Conservation (phyloP, 2,113 vertebrate genomes). For the Notothenia coriiceps region DNA sequence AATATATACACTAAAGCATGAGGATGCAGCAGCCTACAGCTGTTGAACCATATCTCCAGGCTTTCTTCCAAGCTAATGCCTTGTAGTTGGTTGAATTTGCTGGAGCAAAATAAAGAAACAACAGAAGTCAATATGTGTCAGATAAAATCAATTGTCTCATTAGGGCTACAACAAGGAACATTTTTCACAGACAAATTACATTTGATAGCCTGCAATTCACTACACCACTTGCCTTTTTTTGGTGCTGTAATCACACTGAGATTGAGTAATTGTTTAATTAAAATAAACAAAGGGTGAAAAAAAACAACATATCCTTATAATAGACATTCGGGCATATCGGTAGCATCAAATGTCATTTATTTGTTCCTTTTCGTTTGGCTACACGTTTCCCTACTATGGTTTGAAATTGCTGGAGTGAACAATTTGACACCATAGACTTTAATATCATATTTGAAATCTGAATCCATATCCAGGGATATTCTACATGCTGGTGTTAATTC, state of each 20-base stretch:
- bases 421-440: background rate
- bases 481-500: background rate
- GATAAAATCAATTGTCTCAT: constrained; percentile 70
- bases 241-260: constrained; percentile 17
- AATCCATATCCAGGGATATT: background rate
- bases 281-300: constrained; percentile 24
- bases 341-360: background rate
- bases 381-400: background rate
- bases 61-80: constrained; percentile 10
- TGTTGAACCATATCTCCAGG: constrained; percentile 43
- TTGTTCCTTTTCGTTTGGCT: background rate
- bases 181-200: constrained; percentile 55
- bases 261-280: constrained; percentile 46
- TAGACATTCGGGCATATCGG: background rate
- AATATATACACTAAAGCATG: constrained; percentile 43
- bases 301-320: constrained; percentile 1
- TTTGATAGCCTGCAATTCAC: constrained; percentile 26
- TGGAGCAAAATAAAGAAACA: constrained; percentile 62
- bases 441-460: background rate
- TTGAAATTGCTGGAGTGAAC: background rate
- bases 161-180: constrained; percentile 43
- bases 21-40: constrained; percentile 44
- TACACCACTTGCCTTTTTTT: constrained; percentile 24
- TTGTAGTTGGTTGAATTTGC: constrained; percentile 35
- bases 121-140: constrained; percentile 63